Conservation (phyloP, 2,113 vertebrate genomes). For the Hyla sarda region DNA sequence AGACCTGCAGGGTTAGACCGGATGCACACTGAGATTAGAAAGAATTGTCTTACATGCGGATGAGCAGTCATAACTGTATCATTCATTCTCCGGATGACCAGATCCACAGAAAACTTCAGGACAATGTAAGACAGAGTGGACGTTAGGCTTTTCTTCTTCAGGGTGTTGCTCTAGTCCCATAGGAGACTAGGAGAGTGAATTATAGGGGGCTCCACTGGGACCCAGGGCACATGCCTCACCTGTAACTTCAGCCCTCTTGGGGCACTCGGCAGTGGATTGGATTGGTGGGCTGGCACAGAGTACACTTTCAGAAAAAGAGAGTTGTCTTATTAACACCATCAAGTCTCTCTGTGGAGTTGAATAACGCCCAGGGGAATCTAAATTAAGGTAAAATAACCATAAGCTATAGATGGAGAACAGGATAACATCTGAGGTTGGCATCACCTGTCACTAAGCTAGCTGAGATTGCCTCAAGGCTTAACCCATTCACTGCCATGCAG, state of each 20-base stretch:
- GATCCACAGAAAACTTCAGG: not conserved
- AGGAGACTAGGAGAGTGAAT: no score
- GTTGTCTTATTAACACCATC: slow-evolving; percentile 42
- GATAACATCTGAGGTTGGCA: not conserved
- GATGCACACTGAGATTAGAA: not conserved
- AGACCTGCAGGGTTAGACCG: not conserved
- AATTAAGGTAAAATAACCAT: not conserved
- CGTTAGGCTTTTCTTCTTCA: no score
- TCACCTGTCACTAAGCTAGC: not conserved
- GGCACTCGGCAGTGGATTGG: not conserved
- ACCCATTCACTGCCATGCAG: not conserved
- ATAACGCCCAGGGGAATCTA: slow-evolving; percentile 6
- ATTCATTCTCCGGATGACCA: not conserved
- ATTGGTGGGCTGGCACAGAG: not conserved
- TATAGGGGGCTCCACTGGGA: no score
- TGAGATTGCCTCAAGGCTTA: not conserved
- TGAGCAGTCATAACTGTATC: not conserved
- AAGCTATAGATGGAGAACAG: not conserved
- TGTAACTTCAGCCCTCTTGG: no score
- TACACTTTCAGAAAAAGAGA: not conserved
- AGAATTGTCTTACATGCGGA: not conserved
- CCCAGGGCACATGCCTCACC: no score
- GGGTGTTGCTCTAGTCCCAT: no score
- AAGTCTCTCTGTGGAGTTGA: not conserved
- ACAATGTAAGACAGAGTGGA: not conserved